Percentiles rank a stretch among this genome's conserved stretches.
Evolutionary conservation across 2,888 invertebrate species (phyloP).

Genomic region (Melanargia galathea): DNA sequence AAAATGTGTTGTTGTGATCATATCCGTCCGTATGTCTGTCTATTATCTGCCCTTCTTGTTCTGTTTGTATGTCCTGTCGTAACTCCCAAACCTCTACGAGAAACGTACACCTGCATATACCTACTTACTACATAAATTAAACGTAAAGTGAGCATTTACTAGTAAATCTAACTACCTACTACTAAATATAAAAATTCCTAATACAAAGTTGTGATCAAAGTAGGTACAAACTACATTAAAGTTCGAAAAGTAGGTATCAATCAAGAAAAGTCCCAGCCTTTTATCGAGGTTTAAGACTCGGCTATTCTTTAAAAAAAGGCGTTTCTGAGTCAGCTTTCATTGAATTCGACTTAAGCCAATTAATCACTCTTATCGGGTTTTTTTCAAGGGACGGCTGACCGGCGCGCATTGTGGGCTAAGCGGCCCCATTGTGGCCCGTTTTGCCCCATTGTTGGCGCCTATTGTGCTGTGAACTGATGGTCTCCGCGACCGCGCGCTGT

Average conservation of each 20-base stretch:
- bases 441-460: constrained; percentile 59
- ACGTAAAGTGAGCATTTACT: too few species aligned
- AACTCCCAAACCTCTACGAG: too few species aligned
- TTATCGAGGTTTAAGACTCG: constrained; percentile 19
- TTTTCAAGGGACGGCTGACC: constrained; percentile 71
- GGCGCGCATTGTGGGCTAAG: constrained; percentile 68
- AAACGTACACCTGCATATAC: too few species aligned
- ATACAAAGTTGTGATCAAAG: too few species aligned
- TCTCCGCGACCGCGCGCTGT: constrained; percentile 57
- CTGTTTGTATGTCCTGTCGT: too few species aligned
- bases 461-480: constrained; percentile 75
- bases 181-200: too few species aligned
- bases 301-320: constrained; percentile 38
- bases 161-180: too few species aligned
- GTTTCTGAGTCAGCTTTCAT: constrained; percentile 66
- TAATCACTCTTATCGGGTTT: constrained; percentile 80
- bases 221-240: too few species aligned
- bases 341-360: constrained; percentile 79
- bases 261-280: constrained; percentile 1
- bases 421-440: constrained; percentile 59
- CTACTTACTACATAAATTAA: too few species aligned
- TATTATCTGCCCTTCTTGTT: too few species aligned
- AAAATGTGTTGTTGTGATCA: too few species aligned
- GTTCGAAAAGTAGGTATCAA: neutral
- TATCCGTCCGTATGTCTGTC: too few species aligned